Base-by-base conservation (phyloP, 2,888 invertebrate species). In the Ennomos erosarius region DNA sequence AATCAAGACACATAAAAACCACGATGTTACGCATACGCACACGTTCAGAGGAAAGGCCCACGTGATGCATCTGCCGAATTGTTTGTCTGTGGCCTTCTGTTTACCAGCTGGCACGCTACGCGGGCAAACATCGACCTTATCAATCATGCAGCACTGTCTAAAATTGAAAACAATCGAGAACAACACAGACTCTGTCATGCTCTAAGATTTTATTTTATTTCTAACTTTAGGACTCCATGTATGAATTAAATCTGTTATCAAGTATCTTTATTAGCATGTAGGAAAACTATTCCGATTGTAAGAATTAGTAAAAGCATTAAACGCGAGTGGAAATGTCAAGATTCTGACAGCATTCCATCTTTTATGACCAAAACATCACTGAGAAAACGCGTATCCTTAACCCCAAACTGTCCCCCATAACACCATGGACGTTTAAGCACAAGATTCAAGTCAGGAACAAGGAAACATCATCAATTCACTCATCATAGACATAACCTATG, bases 401-500 rank as follows among this genome's bases (percentile, higher is more conserved):
- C 5, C n/a, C 26, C 26, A 4, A 10, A 5, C 8, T 11, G 26
- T n/a, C n/a, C n/a, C 26, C 9, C 6, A 43, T 4, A 0, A 6
- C 8, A 10, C 0, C 5, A 16, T 33, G 8, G 11, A 3, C 5
- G 9, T n/a, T 26, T 9, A n/a, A 26, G 3, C 10, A 33, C 8
- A 8, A 8, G 8, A 35, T 13, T 11, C 16, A 46, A 46, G 16
- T 4, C 6, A 42, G 37, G 9, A 51, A 9, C 37, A 43, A 42
- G 12, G 11, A 57, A 55, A 36, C 50, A 48, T 10, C 12, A 48
- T 26, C 26, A 26, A 26, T 43, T 9, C 47, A 26, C 26, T 13
- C 40, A 9, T 4, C 43, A 58, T 56, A 62, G 54, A 69, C 68
- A 77, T 81, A 83, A 82, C 82, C 81, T 81, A 66, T 37, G 45